phyloP scores from a whole-genome alignment of 2,797 vertebrate genomes.

The Mormyrops attenuatus region DNA sequence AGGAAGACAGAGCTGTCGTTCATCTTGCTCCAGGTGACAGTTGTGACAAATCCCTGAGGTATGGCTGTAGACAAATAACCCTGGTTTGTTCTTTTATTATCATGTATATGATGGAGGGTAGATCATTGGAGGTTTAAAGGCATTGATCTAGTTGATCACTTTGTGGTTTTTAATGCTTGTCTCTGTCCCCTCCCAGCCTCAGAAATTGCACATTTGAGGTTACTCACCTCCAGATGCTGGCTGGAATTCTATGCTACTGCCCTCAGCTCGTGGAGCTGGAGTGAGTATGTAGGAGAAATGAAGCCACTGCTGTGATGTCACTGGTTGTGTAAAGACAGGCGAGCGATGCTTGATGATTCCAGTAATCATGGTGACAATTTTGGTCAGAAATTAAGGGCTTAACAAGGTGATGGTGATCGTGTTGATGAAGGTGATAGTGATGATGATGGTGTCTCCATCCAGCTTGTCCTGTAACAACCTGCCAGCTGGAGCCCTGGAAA shows the following conservation, averaged over 20 bases:
- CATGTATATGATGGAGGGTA: not conserved
- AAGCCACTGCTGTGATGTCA: not conserved
- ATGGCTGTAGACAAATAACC: slow-evolving; percentile 24
- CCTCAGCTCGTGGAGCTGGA: slow-evolving; percentile 44
- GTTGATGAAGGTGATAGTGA: not conserved
- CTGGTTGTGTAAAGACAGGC: not conserved
- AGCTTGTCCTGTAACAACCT: slow-evolving; percentile 39
- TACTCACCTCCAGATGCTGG: slow-evolving; percentile 46
- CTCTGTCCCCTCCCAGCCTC: slow-evolving; percentile 42
- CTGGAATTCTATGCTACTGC: slow-evolving; percentile 44
- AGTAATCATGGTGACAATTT: not conserved
- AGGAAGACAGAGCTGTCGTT: slow-evolving; percentile 59
- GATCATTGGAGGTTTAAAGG: not conserved
- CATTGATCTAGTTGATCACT: not conserved
- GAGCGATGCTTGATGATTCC: not conserved
- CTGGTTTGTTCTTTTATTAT: not conserved
- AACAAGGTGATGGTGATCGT: not conserved
- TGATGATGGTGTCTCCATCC: not conserved
- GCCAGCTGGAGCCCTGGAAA: slow-evolving; percentile 23
- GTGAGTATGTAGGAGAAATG: slow-evolving; percentile 45
- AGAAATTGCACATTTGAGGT: slow-evolving; percentile 44
- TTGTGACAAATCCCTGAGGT: slow-evolving; percentile 68
- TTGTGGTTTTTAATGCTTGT: not conserved
- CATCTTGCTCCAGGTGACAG: slow-evolving; percentile 46
- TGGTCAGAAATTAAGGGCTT: not conserved